phyloP scores from a whole-genome alignment of 2,888 invertebrate genomes.

The Callimorpha dominula region DNA sequence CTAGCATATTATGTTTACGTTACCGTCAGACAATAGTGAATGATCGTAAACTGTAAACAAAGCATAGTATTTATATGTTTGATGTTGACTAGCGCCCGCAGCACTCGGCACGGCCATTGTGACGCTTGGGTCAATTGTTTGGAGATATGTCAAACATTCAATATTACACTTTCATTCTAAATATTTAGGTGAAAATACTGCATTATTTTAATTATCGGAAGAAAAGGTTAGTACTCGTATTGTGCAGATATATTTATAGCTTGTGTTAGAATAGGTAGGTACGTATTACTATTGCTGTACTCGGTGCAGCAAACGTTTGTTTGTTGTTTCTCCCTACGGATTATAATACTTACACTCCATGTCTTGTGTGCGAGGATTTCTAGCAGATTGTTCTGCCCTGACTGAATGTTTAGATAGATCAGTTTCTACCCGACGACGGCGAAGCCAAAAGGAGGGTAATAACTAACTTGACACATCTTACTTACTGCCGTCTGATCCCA shows the following conservation, averaged over 20 bases:
- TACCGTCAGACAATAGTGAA: slow-evolving; percentile 47
- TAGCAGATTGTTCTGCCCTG: background rate
- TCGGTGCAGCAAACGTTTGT: background rate
- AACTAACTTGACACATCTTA: too few species aligned
- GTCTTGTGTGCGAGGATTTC: background rate
- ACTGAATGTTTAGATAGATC: too few species aligned
- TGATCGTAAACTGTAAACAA: slow-evolving; percentile 44
- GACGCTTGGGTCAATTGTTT: slow-evolving; percentile 44
- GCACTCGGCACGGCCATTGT: slow-evolving; percentile 34
- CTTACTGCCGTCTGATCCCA: too few species aligned
- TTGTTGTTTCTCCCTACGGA: background rate
- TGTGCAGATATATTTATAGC: background rate
- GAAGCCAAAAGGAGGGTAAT: too few species aligned
- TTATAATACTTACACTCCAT: background rate
- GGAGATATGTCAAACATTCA: slow-evolving; percentile 36
- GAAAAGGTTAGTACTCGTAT: background rate
- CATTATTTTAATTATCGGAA: slow-evolving; percentile 3
- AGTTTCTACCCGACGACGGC: too few species aligned
- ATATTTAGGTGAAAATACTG: slow-evolving; percentile 19
- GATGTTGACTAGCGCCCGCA: slow-evolving; percentile 21
- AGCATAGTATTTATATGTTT: slow-evolving; percentile 25
- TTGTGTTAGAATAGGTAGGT: background rate
- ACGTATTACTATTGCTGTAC: background rate
- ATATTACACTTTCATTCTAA: slow-evolving; percentile 27
- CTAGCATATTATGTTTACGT: slow-evolving; percentile 37